Evolutionary conservation across 2,888 invertebrate species (phyloP).

Genomic region (Phalangium opilio): DNA sequence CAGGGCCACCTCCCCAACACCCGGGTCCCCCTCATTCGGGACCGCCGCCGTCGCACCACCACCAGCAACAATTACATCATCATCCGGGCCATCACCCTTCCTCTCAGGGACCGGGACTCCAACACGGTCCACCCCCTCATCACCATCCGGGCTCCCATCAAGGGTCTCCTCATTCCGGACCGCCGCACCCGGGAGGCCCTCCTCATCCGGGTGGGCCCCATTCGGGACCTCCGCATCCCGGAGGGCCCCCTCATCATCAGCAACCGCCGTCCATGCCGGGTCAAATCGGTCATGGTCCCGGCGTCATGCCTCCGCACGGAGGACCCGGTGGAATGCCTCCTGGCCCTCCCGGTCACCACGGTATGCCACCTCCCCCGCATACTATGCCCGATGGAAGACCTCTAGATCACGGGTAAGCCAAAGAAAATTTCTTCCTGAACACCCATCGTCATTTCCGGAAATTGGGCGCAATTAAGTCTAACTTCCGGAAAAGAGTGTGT

Average conservation of each 20-base stretch:
- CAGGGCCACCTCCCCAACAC: slow-evolving; percentile 7
- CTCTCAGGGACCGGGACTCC: no score
- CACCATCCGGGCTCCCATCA: neutral
- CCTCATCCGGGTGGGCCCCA: slow-evolving; percentile 1
- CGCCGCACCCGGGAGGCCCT: slow-evolving; percentile 7
- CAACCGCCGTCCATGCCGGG: slow-evolving; percentile 8
- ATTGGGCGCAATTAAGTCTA: no score
- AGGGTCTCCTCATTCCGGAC: slow-evolving; percentile 28
- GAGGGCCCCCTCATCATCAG: slow-evolving; percentile 17
- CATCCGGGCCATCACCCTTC: slow-evolving; percentile 5
- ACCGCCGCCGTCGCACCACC: neutral
- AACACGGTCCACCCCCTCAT: neutral
- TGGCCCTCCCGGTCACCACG: slow-evolving; percentile 8
- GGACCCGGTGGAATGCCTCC: slow-evolving; percentile 6
- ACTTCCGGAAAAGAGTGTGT: no score
- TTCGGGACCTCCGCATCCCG: slow-evolving; percentile 1
- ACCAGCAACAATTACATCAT: neutral
- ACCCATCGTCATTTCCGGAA: no score
- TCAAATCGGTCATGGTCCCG: slow-evolving; percentile 7
- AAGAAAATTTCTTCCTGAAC: no score
- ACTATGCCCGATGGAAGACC: slow-evolving; percentile 17
- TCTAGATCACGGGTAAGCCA: slow-evolving; percentile 15
- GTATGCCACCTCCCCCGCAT: slow-evolving; percentile 12
- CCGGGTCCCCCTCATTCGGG: slow-evolving; percentile 8
- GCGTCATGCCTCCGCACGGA: slow-evolving; percentile 12